Evolutionary conservation across 2,888 invertebrate genomes (phyloP).

Genomic region (Hydropsyche betteni): DNA sequence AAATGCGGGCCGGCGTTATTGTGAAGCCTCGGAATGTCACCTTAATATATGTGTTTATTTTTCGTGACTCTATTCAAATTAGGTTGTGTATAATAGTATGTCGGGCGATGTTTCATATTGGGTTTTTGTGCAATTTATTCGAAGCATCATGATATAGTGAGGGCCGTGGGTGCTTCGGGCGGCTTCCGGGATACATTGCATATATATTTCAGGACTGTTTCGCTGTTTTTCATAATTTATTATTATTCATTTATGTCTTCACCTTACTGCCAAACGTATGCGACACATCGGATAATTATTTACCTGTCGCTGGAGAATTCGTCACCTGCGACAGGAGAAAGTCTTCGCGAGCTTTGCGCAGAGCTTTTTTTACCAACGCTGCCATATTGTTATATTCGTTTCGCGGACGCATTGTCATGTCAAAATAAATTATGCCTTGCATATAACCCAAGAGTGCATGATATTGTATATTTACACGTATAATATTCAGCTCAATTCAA

Average conservation of each 20-base stretch:
- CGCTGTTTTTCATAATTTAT: constrained; percentile 22
- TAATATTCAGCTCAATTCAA: no score
- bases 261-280: not conserved
- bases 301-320: constrained; percentile 34
- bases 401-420: constrained; percentile 5
- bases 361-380: constrained; percentile 14
- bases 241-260: constrained; percentile 13
- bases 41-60: constrained; percentile 11
- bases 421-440: constrained; percentile 19
- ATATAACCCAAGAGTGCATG: not conserved
- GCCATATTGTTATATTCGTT: not conserved
- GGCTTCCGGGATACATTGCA: not conserved
- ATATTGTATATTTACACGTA: no score
- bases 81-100: not conserved
- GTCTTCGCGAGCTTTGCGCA: constrained; percentile 14
- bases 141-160: no score
- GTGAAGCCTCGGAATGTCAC: not conserved
- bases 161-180: not conserved
- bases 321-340: constrained; percentile 37
- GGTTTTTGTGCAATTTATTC: no score
- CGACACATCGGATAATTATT: constrained; percentile 14
- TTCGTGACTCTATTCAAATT: constrained; percentile 11
- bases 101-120: no score
- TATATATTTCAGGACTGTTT: not conserved
- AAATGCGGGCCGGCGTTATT: not conserved